Conservation (phyloP, 2,113 vertebrate genomes). For the Phasianus colchicus region DNA sequence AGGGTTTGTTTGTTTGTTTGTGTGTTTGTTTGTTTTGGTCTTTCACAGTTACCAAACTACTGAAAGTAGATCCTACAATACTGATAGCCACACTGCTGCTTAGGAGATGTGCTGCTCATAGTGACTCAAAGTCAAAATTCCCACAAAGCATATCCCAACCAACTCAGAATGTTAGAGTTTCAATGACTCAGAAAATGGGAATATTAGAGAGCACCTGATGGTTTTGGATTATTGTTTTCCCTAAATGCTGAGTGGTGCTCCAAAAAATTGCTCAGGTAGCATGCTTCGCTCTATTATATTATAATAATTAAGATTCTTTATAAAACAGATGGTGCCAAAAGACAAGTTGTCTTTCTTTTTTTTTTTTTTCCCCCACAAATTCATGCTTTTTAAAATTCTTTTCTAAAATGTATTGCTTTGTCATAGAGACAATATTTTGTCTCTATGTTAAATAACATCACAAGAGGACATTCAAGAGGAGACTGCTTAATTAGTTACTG, state of each 20-base stretch:
- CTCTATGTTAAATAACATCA: not conserved
- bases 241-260: not conserved
- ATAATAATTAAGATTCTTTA: not conserved
- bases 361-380: not conserved
- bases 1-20: not conserved
- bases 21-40: not conserved
- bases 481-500: not conserved
- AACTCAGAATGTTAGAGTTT: accelerated
- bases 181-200: not conserved
- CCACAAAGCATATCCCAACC: not conserved
- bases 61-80: not conserved
- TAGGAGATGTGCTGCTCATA: not conserved
- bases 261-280: not conserved
- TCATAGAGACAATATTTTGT: not conserved
- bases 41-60: not conserved
- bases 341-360: not conserved
- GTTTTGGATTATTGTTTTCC: not conserved
- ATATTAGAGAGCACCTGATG: not conserved
- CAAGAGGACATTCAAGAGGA: not conserved
- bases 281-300: not conserved
- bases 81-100: not conserved
- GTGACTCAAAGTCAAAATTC: not conserved
- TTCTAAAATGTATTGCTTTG: not conserved
- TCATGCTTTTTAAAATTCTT: not conserved
- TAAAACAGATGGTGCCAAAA: not conserved